Conservation (phyloP, 2,888 invertebrate species). For the Eupithecia dodoneata region DNA sequence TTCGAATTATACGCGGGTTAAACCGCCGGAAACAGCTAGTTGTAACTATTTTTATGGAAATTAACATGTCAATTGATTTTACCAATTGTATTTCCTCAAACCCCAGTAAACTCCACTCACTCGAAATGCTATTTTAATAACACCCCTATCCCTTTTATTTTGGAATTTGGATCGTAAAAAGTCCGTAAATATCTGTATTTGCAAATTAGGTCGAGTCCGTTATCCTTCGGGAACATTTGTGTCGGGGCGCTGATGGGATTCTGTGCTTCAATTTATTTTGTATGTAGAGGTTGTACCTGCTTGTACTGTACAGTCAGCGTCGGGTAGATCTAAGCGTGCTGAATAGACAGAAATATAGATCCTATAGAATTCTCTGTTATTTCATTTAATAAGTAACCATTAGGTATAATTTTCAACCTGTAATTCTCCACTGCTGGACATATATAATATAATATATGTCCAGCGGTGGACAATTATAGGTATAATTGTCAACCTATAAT, state of each 20-base stretch:
- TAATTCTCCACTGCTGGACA: no score
- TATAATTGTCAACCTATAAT: no score
- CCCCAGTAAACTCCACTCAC: not conserved
- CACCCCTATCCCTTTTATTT: slow-evolving; percentile 38
- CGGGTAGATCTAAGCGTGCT: not conserved
- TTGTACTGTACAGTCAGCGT: slow-evolving; percentile 5
- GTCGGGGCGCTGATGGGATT: slow-evolving; percentile 20
- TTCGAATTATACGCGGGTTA: no score
- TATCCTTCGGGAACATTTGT: slow-evolving; percentile 24
- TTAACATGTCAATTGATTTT: no score
- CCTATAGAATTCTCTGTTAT: no score
- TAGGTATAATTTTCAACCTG: no score
- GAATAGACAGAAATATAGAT: not conserved
- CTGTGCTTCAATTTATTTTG: slow-evolving; percentile 10
- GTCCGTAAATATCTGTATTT: slow-evolving; percentile 39
- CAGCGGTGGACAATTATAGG: no score
- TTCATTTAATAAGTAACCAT: no score
- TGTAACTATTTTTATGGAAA: no score
- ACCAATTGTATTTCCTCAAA: not conserved
- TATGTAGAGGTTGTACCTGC: not conserved
- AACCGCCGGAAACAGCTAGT: no score
- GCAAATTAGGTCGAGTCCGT: slow-evolving; percentile 28
- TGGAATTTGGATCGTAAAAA: slow-evolving; percentile 33
- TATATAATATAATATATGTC: no score
- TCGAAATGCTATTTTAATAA: not conserved